These are phyloP conservation scores for Callyntrura guangdongensis DNA, from an alignment of 2,888 invertebrate genomes.

Conservation along the genomic window DNA sequence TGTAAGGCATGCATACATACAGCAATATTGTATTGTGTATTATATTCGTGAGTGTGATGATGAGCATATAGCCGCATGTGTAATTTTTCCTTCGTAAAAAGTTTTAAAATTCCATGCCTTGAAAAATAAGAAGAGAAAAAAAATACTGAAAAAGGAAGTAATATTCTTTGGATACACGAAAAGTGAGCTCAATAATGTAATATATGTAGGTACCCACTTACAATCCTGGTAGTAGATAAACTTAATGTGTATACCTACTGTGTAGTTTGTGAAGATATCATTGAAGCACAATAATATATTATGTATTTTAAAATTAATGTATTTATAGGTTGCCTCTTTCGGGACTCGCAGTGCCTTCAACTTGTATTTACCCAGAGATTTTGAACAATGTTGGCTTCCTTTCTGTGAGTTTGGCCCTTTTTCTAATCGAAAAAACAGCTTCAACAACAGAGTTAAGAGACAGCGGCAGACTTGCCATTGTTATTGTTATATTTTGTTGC, in stretches of 20 bases:
- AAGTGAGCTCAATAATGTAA: background rate
- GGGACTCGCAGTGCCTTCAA: background rate
- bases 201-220: background rate
- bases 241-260: background rate
- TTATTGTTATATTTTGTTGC: background rate
- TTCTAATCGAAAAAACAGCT: background rate
- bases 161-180: background rate
- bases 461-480: background rate
- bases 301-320: no score
- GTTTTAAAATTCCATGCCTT: conserved; percentile 23
- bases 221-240: no score
- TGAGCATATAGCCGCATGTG: background rate
- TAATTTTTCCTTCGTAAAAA: conserved; percentile 4
- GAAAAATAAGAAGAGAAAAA: background rate
- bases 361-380: background rate
- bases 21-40: background rate
- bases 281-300: no score
- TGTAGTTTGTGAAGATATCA: background rate
- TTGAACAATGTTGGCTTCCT: background rate
- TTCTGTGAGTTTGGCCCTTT: background rate
- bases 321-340: background rate
- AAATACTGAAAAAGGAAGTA: background rate
- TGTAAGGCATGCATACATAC: background rate
- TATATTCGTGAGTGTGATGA: background rate
- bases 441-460: background rate